Evolutionary conservation across 2,888 invertebrate species (phyloP).

Genomic region (Tanaodytes sp.): DNA sequence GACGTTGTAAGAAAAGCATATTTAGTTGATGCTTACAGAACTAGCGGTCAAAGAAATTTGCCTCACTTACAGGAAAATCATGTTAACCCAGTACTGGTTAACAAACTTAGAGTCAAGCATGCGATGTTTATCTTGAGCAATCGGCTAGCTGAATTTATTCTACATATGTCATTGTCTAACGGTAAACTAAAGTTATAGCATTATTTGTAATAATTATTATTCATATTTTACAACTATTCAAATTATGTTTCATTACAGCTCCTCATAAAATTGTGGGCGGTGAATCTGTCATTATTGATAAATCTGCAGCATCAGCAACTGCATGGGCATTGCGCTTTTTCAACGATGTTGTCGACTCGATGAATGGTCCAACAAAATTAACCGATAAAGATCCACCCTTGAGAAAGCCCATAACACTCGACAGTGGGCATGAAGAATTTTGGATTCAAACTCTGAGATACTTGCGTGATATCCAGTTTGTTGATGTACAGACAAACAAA

Average conservation of each 20-base stretch:
- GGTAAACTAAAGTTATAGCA: too few relatives aligned
- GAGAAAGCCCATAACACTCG: constrained; percentile 5
- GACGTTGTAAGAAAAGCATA: background rate
- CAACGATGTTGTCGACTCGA: constrained; percentile 11
- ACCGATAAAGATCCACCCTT: constrained; percentile 10
- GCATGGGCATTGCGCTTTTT: constrained; percentile 13
- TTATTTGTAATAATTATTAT: too few relatives aligned
- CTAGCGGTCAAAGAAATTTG: background rate
- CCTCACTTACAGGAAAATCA: constrained; percentile 14
- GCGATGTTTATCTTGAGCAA: too few relatives aligned
- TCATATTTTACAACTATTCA: too few relatives aligned
- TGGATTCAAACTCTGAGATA: background rate
- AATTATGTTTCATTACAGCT: constrained; percentile 1
- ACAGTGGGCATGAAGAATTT: constrained; percentile 6
- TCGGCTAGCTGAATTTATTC: too few relatives aligned
- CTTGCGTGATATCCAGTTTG: constrained; percentile 1
- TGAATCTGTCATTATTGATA: background rate
- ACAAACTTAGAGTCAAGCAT: too few relatives aligned
- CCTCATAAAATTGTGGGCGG: background rate
- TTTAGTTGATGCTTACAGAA: constrained; percentile 6
- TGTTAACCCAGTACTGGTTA: background rate
- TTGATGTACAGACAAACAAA: background rate
- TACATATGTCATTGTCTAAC: too few relatives aligned
- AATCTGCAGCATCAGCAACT: constrained; percentile 3
- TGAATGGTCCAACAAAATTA: constrained; percentile 11